A percentile compares a stretch with the other conserved stretches of the same genome.
These are phyloP conservation scores for Calypte anna DNA, from an alignment of 2,113 vertebrate genomes.

Conservation along the genomic window DNA sequence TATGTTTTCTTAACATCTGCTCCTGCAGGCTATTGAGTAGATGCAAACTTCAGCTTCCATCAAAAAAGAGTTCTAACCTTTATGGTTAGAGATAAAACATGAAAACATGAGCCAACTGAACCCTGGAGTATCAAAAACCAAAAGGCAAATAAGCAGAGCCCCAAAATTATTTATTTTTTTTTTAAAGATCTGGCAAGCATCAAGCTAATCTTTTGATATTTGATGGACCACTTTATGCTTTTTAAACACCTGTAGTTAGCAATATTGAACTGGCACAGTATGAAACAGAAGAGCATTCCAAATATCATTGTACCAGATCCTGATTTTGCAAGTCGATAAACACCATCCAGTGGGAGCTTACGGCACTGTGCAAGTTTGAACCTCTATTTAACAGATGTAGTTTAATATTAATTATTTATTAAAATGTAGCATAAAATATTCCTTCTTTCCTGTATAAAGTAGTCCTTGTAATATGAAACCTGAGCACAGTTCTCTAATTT, in stretches of 20 bases:
- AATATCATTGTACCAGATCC: conserved; percentile 57
- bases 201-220: conserved; percentile 63
- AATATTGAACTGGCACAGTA: conserved; percentile 71
- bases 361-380: conserved; percentile 60
- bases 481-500: conserved; percentile 53
- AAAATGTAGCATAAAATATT: conserved; percentile 59
- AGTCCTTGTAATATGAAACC: conserved; percentile 53
- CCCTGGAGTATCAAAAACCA: conserved; percentile 61
- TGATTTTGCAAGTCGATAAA: conserved; percentile 70
- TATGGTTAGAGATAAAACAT: conserved; percentile 60
- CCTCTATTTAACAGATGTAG: conserved; percentile 62
- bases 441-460: not conserved
- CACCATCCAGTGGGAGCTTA: conserved; percentile 67
- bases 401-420: conserved; percentile 71
- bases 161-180: conserved; percentile 25
- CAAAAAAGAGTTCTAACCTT: conserved; percentile 34
- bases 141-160: conserved; percentile 56
- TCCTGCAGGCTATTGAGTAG: conserved; percentile 50
- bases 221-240: conserved; percentile 57
- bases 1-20: conserved; percentile 27
- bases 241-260: conserved; percentile 71
- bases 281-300: conserved; percentile 63
- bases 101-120: conserved; percentile 60
- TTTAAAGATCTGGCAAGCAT: conserved; percentile 30
- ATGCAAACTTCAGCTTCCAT: conserved; percentile 65